Evolutionary conservation across 2,888 invertebrate species (phyloP).

Genomic region (Onthophagus sagittarius): DNA sequence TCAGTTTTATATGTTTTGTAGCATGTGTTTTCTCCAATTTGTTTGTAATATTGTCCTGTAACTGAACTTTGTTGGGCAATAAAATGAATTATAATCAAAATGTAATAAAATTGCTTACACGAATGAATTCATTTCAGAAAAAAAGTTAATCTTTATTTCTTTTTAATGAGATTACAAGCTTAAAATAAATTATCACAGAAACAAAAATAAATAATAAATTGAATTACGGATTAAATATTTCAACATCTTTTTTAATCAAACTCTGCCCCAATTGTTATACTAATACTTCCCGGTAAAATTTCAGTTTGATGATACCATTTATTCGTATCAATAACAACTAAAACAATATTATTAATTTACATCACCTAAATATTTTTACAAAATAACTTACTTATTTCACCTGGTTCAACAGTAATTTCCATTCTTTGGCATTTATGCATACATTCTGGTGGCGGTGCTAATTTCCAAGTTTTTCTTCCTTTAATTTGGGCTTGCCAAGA

Average conservation of each 20-base stretch:
- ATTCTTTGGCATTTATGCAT: conserved; percentile 69
- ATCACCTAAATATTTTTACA: too few species aligned
- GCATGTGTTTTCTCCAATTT: too few species aligned
- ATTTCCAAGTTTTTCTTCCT: conserved; percentile 83
- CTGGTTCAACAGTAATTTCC: conserved; percentile 70
- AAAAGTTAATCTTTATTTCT: neutral
- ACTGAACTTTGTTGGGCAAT: too few species aligned
- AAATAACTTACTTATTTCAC: conserved; percentile 77
- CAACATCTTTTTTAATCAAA: conserved; percentile 62
- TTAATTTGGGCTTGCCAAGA: conserved; percentile 97
- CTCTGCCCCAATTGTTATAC: conserved; percentile 95
- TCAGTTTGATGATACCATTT: conserved; percentile 93
- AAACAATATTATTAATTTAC: too few species aligned
- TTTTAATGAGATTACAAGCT: neutral
- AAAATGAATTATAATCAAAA: too few species aligned
- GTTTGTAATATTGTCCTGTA: too few species aligned
- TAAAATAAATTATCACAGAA: neutral
- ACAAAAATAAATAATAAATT: neutral
- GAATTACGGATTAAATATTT: neutral
- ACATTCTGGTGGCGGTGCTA: conserved; percentile 93
- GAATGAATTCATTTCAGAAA: neutral
- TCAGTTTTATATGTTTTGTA: too few species aligned
- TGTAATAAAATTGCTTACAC: too few species aligned
- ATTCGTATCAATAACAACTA: conserved; percentile 93
- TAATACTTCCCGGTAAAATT: conserved; percentile 82